A percentile compares a stretch with the other conserved stretches of the same genome.
These are phyloP conservation scores for Diogma glabrata DNA, from an alignment of 2,888 invertebrate genomes.

Conservation along the genomic window DNA sequence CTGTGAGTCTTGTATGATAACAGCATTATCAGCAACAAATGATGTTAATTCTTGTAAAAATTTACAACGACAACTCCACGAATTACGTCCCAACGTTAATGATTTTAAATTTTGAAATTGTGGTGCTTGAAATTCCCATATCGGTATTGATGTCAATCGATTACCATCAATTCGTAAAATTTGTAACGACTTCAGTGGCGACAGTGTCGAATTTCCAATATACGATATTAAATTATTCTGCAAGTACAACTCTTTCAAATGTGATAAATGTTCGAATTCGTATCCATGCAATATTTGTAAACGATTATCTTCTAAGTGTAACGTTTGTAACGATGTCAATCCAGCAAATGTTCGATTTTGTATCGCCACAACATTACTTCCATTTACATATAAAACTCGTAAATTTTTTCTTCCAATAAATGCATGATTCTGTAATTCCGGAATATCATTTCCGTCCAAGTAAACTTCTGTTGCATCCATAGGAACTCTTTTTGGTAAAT, in stretches of 20 bases:
- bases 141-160: slow-evolving; percentile 64
- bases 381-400: slow-evolving; percentile 74
- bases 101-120: slow-evolving; percentile 35
- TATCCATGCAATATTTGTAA: slow-evolving; percentile 69
- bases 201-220: slow-evolving; percentile 70
- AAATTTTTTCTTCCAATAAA: slow-evolving; percentile 90
- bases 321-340: slow-evolving; percentile 62
- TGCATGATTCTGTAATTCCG: slow-evolving; percentile 74
- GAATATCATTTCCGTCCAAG: slow-evolving; percentile 80
- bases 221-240: slow-evolving; percentile 73
- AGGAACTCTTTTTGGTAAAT: slow-evolving; percentile 78
- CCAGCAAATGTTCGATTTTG: slow-evolving; percentile 89
- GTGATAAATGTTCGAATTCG: slow-evolving; percentile 74
- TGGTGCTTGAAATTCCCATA: slow-evolving; percentile 53
- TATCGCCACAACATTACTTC: slow-evolving; percentile 71
- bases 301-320: slow-evolving; percentile 78
- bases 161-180: slow-evolving; percentile 76
- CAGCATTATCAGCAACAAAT: slow-evolving; percentile 72
- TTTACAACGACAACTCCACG: slow-evolving; percentile 85
- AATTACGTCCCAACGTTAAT: slow-evolving; percentile 58
- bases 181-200: slow-evolving; percentile 66
- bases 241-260: slow-evolving; percentile 69
- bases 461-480: slow-evolving; percentile 94
- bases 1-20: slow-evolving; percentile 67
- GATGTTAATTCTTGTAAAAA: slow-evolving; percentile 74